phyloP scores from a whole-genome alignment of 2,888 invertebrate species.

The Nipponacmea schrenckii region DNA sequence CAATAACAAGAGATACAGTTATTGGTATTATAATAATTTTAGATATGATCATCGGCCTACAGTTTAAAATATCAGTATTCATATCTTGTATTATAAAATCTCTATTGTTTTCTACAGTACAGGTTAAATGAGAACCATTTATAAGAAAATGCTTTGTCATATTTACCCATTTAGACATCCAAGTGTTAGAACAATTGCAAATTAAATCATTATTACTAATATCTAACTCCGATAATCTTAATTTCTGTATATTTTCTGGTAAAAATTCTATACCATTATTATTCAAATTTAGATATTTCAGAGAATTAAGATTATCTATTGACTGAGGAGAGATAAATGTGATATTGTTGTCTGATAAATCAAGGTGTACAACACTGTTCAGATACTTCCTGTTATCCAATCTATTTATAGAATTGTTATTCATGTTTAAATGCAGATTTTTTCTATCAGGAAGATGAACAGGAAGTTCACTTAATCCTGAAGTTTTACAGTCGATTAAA shows the following conservation, averaged over 20 bases:
- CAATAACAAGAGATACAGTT: neutral
- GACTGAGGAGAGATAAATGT: neutral
- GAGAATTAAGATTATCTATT: neutral
- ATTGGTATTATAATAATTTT: neutral
- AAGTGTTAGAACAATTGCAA: neutral
- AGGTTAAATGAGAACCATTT: neutral
- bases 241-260: neutral
- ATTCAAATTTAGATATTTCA: neutral
- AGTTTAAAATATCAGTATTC: neutral
- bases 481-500: neutral
- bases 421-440: neutral
- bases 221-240: neutral
- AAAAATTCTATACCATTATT: neutral
- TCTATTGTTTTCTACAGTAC: neutral
- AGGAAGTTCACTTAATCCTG: neutral
- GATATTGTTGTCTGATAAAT: neutral
- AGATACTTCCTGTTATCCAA: neutral
- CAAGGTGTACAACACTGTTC: neutral
- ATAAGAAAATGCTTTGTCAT: neutral
- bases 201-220: neutral
- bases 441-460: neutral
- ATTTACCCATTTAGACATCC: neutral
- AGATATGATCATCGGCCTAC: neutral
- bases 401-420: neutral
- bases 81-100: no score